phyloP scores from a whole-genome alignment of 2,113 vertebrate genomes.

The Poeciliopsis retropinna region DNA sequence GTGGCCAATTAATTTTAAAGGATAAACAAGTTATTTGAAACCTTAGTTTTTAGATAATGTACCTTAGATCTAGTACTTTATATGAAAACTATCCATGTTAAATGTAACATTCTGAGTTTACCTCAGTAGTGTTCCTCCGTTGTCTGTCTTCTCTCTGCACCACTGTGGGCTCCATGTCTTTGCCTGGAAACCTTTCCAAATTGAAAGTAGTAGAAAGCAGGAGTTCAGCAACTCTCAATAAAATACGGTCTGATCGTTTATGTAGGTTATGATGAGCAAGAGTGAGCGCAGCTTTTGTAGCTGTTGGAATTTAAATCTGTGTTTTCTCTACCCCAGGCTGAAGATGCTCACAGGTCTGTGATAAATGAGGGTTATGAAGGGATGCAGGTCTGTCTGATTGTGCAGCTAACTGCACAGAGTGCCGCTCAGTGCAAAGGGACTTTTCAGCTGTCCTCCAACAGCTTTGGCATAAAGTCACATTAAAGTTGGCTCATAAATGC shows the following conservation, averaged over 20 bases:
- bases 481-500: conserved; percentile 6
- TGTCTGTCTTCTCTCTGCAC: conserved; percentile 7
- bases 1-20: background rate
- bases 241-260: conserved; percentile 15
- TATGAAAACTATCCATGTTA: no score
- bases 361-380: conserved; percentile 30
- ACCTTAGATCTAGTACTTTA: no score
- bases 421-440: conserved; percentile 25
- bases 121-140: conserved; percentile 35
- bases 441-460: conserved; percentile 27
- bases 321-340: conserved; percentile 6
- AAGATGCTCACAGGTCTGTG: conserved; percentile 33
- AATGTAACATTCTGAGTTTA: conserved; percentile 12
- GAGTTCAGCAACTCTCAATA: background rate
- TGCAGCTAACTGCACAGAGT: conserved; percentile 8
- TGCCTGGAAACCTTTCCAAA: background rate
- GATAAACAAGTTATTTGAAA: background rate
- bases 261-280: background rate
- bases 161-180: conserved; percentile 24
- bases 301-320: conserved; percentile 19
- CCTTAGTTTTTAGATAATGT: no score
- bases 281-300: background rate
- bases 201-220: background rate
- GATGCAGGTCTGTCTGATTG: conserved; percentile 13
- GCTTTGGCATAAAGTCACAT: conserved; percentile 39